Conservation (phyloP, 1,140 invertebrate genomes). For the Meloidogyne hapla region DNA sequence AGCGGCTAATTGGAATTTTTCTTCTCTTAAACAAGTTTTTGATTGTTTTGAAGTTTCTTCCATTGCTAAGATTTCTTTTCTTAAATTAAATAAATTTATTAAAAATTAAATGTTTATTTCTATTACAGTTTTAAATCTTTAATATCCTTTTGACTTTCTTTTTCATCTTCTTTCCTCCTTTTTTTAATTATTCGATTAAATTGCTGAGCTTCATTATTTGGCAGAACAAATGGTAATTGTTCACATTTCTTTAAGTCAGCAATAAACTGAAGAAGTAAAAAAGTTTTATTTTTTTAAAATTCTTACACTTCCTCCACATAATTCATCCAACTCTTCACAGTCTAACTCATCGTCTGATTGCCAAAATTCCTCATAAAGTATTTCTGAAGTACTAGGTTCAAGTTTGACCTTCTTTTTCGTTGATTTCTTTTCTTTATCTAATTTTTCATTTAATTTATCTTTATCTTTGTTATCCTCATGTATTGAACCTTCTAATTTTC, state of each 20-base stretch:
- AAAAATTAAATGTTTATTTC: neutral
- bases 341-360: conserved; percentile 39
- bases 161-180: conserved; percentile 4
- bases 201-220: conserved; percentile 33
- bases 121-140: conserved; percentile 1
- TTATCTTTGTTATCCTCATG: neutral
- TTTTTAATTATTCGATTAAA: conserved; percentile 14
- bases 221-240: conserved; percentile 35
- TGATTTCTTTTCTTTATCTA: neutral
- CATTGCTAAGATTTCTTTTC: neutral
- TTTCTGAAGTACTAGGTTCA: neutral
- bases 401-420: neutral
- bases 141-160: neutral
- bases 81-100: neutral
- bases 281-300: neutral
- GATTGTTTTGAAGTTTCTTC: neutral
- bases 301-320: conserved; percentile 10
- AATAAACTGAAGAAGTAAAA: conserved; percentile 38
- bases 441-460: neutral
- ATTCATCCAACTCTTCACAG: conserved; percentile 26
- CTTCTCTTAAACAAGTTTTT: neutral
- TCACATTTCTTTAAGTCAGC: conserved; percentile 31
- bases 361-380: conserved; percentile 35
- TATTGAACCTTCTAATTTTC: conserved; percentile 15
- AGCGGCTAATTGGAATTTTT: neutral